Conservation (phyloP, 2,113 vertebrate genomes). For the Alethe diademata region DNA sequence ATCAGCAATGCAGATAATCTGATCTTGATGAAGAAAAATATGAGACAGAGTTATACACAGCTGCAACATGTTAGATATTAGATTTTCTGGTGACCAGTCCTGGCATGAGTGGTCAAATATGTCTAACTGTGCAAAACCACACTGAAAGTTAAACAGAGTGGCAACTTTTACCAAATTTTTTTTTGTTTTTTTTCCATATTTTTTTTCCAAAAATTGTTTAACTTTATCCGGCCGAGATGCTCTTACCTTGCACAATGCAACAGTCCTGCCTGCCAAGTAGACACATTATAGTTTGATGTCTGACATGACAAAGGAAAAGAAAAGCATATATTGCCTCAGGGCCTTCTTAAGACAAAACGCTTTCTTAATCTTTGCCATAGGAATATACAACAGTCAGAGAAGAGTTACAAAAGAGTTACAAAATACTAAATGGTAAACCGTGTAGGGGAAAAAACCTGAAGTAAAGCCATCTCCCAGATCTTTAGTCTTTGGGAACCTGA, state of each 20-base stretch:
- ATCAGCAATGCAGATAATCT: not conserved
- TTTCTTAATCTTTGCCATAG: not conserved
- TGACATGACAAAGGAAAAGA: not conserved
- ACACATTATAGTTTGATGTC: not conserved
- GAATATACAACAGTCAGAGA: not conserved
- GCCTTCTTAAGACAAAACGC: not conserved
- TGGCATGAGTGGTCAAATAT: not conserved
- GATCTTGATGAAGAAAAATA: not conserved
- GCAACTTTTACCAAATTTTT: not conserved
- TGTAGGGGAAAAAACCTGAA: not conserved
- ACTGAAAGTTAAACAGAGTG: not conserved
- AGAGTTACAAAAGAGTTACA: accelerated
- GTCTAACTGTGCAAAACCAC: not conserved
- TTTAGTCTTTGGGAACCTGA: not conserved
- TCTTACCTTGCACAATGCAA: not conserved
- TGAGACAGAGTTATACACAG: not conserved
- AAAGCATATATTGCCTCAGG: not conserved
- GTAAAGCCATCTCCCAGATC: not conserved
- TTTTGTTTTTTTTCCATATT: not conserved
- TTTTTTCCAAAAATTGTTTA: not conserved
- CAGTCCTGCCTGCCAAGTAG: not conserved
- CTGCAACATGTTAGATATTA: not conserved
- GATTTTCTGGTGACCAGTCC: not conserved
- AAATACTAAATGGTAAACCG: not conserved
- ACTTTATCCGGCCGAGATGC: not conserved